phyloP scores from a whole-genome alignment of 2,888 invertebrate species.

The Eupithecia centaureata region DNA sequence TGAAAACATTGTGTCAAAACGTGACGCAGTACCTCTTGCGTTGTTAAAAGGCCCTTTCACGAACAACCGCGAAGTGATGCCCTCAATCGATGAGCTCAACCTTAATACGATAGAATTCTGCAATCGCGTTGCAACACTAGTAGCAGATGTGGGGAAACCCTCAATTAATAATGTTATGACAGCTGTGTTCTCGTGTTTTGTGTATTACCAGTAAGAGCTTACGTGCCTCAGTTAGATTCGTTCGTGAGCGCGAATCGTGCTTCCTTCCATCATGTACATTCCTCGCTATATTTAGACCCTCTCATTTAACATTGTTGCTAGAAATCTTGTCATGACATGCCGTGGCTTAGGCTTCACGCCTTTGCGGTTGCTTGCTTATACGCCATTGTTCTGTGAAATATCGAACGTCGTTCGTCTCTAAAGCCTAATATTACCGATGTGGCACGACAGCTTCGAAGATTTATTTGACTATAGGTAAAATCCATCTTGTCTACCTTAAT shows the following conservation, averaged over 20 bases:
- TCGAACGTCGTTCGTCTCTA: conserved; percentile 32
- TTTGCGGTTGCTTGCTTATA: conserved; percentile 40
- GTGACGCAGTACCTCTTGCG: conserved; percentile 5
- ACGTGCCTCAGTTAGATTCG: conserved; percentile 41
- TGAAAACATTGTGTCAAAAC: conserved; percentile 11
- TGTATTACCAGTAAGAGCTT: conserved; percentile 33
- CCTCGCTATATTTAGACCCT: conserved; percentile 44
- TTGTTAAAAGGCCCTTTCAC: conserved; percentile 4
- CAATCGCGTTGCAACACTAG: conserved; percentile 19
- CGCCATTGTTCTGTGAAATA: conserved; percentile 39
- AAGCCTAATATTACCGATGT: conserved; percentile 34
- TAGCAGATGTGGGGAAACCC: conserved; percentile 35
- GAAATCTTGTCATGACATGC: conserved; percentile 37
- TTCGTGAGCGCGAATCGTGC: conserved; percentile 46
- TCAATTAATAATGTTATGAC: conserved; percentile 40
- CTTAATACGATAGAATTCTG: conserved; percentile 25
- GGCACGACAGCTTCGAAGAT: conserved; percentile 49
- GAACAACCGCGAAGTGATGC: conserved; percentile 7
- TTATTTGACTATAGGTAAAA: conserved; percentile 59
- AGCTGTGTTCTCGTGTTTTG: conserved; percentile 39
- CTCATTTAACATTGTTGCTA: conserved; percentile 43
- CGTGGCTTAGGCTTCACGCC: conserved; percentile 37
- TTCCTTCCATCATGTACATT: conserved; percentile 44
- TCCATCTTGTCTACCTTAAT: conserved; percentile 52
- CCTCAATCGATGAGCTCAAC: conserved; percentile 26